These are phyloP conservation scores for Cryptus viduatorius DNA, from an alignment of 2,888 invertebrate species.

Conservation along the genomic window DNA sequence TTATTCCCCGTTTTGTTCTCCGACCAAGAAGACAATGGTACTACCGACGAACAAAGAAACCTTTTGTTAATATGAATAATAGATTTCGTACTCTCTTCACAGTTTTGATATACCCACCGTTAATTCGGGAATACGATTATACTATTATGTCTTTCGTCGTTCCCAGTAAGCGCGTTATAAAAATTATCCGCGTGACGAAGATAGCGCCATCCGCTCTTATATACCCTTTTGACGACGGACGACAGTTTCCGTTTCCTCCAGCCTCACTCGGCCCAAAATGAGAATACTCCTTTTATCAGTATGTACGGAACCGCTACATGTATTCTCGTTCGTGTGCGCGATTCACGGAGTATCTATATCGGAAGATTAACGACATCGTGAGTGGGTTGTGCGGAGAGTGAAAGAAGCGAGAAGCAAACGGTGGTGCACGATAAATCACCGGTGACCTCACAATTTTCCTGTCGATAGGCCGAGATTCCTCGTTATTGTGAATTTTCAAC, in stretches of 20 bases:
- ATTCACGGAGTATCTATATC: constrained; percentile 31
- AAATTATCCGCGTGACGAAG: constrained; percentile 29
- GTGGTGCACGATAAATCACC: constrained; percentile 79
- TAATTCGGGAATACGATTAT: constrained; percentile 51
- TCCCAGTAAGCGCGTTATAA: constrained; percentile 25
- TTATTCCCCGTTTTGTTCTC: constrained; percentile 34
- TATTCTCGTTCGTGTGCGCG: constrained; percentile 41
- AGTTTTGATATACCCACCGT: constrained; percentile 37
- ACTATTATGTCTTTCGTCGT: constrained; percentile 25
- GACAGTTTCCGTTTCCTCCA: neutral
- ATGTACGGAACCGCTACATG: constrained; percentile 24
- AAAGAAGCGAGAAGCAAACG: constrained; percentile 53
- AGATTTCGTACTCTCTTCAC: constrained; percentile 65
- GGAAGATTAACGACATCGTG: constrained; percentile 62
- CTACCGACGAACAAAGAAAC: constrained; percentile 65
- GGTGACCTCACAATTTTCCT: constrained; percentile 68
- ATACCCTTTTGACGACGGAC: neutral
- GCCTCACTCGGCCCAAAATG: constrained; percentile 20
- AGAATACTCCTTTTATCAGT: constrained; percentile 35
- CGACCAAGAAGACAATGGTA: constrained; percentile 62
- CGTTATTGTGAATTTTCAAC: constrained; percentile 55
- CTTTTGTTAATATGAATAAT: constrained; percentile 71
- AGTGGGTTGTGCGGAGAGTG: constrained; percentile 20
- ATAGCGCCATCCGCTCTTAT: constrained; percentile 30
- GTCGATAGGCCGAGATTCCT: constrained; percentile 55